phyloP scores from a whole-genome alignment of 2,797 vertebrate genomes.

The Orestias chungarensis region DNA sequence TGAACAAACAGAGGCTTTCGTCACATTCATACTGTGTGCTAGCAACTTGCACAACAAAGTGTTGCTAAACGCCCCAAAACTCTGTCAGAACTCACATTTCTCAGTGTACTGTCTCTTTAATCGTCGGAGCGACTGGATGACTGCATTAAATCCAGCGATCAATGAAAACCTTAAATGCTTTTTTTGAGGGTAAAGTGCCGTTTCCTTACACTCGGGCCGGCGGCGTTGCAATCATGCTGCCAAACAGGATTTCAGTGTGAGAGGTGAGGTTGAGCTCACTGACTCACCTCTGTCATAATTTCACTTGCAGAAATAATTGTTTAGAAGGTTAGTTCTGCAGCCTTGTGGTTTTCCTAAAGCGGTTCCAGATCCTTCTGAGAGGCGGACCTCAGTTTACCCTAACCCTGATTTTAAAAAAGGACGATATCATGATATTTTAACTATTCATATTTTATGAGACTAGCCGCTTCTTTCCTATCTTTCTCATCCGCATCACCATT shows the following conservation, averaged over 20 bases:
- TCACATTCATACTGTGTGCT: background rate
- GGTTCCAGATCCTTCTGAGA: background rate
- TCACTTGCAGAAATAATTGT: background rate
- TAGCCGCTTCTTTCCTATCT: too few species aligned
- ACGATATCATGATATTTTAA: too few species aligned
- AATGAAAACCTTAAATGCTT: too few species aligned
- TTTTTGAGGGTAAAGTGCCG: background rate
- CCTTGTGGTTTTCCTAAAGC: background rate
- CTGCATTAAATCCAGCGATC: too few species aligned
- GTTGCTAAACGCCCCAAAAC: background rate
- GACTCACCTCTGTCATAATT: slow-evolving; percentile 2
- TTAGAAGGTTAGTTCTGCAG: background rate
- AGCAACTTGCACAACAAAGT: background rate
- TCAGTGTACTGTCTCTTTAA: too few species aligned
- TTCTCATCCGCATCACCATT: too few species aligned
- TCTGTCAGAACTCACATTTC: background rate
- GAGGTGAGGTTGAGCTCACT: background rate
- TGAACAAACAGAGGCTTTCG: background rate
- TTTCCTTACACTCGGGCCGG: background rate
- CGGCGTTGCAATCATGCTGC: background rate
- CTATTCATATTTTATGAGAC: too few species aligned
- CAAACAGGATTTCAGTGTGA: slow-evolving; percentile 29
- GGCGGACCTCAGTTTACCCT: background rate
- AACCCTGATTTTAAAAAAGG: too few species aligned
- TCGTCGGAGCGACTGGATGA: too few species aligned